These are phyloP conservation scores for Pocillopora damicornis DNA, from an alignment of 64 coral and sea anemone genomes.

Conservation along the genomic window DNA sequence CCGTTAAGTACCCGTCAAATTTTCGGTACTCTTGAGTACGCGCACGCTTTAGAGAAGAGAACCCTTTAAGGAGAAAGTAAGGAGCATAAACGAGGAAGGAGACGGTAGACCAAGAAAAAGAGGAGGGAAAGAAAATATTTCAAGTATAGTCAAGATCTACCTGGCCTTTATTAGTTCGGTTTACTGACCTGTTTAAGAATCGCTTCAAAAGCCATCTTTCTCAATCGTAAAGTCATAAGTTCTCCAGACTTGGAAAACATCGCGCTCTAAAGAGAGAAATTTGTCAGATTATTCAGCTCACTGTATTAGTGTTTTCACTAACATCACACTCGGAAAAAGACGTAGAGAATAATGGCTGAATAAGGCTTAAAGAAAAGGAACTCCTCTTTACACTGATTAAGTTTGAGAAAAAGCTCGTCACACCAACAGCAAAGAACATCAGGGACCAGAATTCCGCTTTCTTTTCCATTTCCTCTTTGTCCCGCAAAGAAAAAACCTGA, in stretches of 20 bases:
- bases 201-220: slow-evolving; percentile 63
- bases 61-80: too few relatives aligned
- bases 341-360: too few relatives aligned
- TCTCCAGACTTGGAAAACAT: slow-evolving; percentile 80
- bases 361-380: neutral
- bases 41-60: too few relatives aligned
- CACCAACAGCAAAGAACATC: slow-evolving; percentile 77
- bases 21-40: too few relatives aligned
- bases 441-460: slow-evolving; percentile 80
- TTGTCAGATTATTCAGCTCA: too few relatives aligned
- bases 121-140: too few relatives aligned
- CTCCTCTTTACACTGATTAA: slow-evolving; percentile 52
- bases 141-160: neutral
- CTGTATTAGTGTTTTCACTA: too few relatives aligned
- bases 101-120: too few relatives aligned
- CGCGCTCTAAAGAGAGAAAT: slow-evolving; percentile 21
- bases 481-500: slow-evolving; percentile 61
- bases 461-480: slow-evolving; percentile 31
- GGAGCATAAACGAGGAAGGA: too few relatives aligned
- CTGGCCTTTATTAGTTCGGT: neutral
- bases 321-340: too few relatives aligned
- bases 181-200: slow-evolving; percentile 65
- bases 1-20: too few relatives aligned
- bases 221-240: slow-evolving; percentile 60
- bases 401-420: slow-evolving; percentile 60